phyloP scores from a whole-genome alignment of 2,888 invertebrate genomes.

The Agrochola lychnidis region DNA sequence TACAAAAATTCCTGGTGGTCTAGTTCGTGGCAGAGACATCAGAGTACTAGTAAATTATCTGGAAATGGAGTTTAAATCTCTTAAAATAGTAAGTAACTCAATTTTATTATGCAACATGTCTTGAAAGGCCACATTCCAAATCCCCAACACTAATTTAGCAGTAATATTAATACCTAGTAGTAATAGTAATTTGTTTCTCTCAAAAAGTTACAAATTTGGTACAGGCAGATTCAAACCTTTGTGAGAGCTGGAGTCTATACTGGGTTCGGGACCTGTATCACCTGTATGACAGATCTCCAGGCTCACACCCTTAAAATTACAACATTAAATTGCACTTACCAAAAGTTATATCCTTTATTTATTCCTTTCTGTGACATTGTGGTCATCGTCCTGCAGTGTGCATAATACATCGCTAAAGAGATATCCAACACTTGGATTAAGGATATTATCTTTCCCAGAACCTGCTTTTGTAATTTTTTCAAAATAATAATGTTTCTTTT shows the following conservation, averaged over 20 bases:
- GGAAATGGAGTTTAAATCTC: conserved; percentile 87
- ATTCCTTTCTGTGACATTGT: neutral
- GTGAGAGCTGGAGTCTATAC: too few species aligned
- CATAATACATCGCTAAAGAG: neutral
- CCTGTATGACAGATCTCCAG: too few species aligned
- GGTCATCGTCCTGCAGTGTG: neutral
- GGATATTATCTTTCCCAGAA: neutral
- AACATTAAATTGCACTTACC: too few species aligned
- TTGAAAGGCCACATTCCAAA: neutral
- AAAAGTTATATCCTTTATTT: neutral
- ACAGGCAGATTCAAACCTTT: too few species aligned
- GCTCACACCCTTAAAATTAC: too few species aligned
- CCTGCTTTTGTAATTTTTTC: too few species aligned
- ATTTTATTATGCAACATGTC: neutral
- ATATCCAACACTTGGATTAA: neutral
- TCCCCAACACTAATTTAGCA: neutral
- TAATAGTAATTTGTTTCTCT: too few species aligned
- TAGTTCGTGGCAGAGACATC: conserved; percentile 69
- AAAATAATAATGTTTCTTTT: conserved; percentile 1
- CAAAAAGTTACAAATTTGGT: too few species aligned
- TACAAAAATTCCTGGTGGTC: conserved; percentile 80
- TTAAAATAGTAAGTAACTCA: conserved; percentile 80
- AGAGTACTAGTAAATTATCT: conserved; percentile 92
- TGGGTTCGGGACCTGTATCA: too few species aligned
- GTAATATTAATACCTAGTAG: too few species aligned